Percentiles rank a stretch among this genome's conserved stretches.
phyloP scores from a whole-genome alignment of 2,888 invertebrate species.

The Gari tellinella region DNA sequence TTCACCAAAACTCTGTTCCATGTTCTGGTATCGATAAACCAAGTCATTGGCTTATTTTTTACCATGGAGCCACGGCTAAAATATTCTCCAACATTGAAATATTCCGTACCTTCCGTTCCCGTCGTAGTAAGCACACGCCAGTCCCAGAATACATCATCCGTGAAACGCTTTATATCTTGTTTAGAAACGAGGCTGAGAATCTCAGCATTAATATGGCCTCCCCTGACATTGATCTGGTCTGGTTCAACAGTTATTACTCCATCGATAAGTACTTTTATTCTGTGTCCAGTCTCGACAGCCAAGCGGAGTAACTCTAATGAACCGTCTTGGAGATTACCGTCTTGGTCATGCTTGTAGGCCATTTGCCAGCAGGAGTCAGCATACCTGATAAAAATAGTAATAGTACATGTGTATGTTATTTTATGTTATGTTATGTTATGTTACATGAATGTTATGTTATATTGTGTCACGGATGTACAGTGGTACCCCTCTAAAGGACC shows the following conservation, averaged over 20 bases:
- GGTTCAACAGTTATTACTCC: constrained; percentile 57
- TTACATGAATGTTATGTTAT: too few species aligned
- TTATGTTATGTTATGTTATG: too few species aligned
- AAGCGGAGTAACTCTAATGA: constrained; percentile 50
- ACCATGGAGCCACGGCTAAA: constrained; percentile 46
- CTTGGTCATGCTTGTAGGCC: constrained; percentile 56
- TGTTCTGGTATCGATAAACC: constrained; percentile 59
- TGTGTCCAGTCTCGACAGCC: constrained; percentile 56
- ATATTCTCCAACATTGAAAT: constrained; percentile 59
- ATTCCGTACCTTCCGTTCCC: constrained; percentile 52
- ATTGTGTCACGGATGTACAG: too few species aligned
- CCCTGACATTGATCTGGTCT: constrained; percentile 55
- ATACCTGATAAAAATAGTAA: constrained; percentile 21
- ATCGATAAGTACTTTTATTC: constrained; percentile 55
- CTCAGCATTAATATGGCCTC: constrained; percentile 58
- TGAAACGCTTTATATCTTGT: constrained; percentile 53
- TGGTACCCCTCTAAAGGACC: too few species aligned
- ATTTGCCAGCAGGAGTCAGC: constrained; percentile 62
- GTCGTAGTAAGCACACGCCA: constrained; percentile 59
- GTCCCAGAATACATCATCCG: constrained; percentile 60
- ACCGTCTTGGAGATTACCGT: constrained; percentile 54
- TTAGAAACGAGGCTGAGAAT: constrained; percentile 58
- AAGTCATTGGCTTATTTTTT: constrained; percentile 56
- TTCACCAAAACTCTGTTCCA: constrained; percentile 58
- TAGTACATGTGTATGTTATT: neutral